Base-by-base conservation (phyloP, 2,888 invertebrate genomes). In the Automeris io region DNA sequence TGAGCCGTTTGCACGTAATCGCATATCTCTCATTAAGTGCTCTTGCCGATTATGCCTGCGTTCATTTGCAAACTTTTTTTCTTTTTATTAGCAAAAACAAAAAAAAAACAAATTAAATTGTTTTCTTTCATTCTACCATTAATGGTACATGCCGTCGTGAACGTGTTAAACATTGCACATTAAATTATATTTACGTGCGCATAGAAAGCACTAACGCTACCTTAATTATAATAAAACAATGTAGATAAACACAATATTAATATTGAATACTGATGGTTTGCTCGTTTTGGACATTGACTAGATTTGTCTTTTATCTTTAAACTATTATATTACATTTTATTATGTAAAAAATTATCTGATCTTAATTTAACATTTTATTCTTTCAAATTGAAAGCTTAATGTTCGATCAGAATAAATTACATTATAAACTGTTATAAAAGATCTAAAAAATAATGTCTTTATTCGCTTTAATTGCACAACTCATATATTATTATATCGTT, bases 241-340 rank as follows among this genome's bases (percentile, higher is more conserved):
- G 13, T 34, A 46, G n/a, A n/a, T n/a, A n/a, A n/a, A n/a, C n/a
- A n/a, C n/a, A n/a, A n/a, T n/a, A n/a, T n/a, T n/a, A n/a, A n/a
- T n/a, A n/a, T n/a, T 42, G 44, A 65, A 63, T 66, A 62, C 60
- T 66, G 57, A 46, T 51, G 42, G 45, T 53, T 51, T 43, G 56
- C 45, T 25, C 43, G 34, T 53, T 38, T 49, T 50, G 51, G 45
- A 53, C 56, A 59, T 50, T 70, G 73, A 73, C 72, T 73, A 73
- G 72, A 67, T 53, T 49, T 63, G 57, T 67, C 57, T 70, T 67
- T 60, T 48, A 21, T 35, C 13, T 21, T 37, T 37, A 9, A 16
- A n/a, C 5, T 16, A 29, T 3, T 16, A 26, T 13, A 2, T 26
- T 13, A 26, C 2, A 2, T 8, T 26, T 7, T 7, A 13, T 16